Evolutionary conservation across 2,113 vertebrate species (phyloP), one percentile per base, ranked within the genome.

Genomic region (Bombycilla garrulus): DNA sequence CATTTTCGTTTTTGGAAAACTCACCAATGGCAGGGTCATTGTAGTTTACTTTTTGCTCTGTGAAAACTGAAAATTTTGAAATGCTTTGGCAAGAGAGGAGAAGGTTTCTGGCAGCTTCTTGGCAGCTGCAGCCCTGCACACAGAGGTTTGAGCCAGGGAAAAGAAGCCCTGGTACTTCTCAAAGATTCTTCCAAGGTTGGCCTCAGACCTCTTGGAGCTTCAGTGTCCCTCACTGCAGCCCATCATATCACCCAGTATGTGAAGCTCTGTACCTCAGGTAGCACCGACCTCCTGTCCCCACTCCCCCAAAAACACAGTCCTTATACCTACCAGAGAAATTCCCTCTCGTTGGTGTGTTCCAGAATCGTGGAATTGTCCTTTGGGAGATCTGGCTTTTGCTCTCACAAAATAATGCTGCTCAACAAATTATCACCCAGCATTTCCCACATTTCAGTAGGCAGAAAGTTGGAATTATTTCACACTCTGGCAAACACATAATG

Each of bases 171-270:
- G 26, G 9, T 8, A 5, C 17, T 33, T 38, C 31, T 40, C 12
- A 58, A 53, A 78, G 15, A 28, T 42, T 14, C 14, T 82, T 38
- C 53, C 38, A 64, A 19, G 9, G 13, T 17, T 76, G 51, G 6
- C 5, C 11, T 79, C 35, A n/a, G 5, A 20, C 9, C 40, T 19
- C 14, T 26, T 48, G 42, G 42, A 67, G 3, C 10, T 40, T 31
- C 48, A 21, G 8, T 22, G 11, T 19, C 44, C 8, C 8, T 18
- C 24, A 4, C 16, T 62, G 71, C 51, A 83, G 11, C 36, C 10
- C 48, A 15, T 35, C 9, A 7, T 0, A 1, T 31, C 73, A 54
- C 8, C 5, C 31, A 44, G 3, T 6, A 42, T 2, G 4, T n/a
- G 42, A 74, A 81, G 13, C 45, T n/a, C 78, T 58, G 8, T 36